These are phyloP conservation scores for Pangasius krempfi DNA, from an alignment of 2,797 vertebrate species.

Conservation along the genomic window DNA sequence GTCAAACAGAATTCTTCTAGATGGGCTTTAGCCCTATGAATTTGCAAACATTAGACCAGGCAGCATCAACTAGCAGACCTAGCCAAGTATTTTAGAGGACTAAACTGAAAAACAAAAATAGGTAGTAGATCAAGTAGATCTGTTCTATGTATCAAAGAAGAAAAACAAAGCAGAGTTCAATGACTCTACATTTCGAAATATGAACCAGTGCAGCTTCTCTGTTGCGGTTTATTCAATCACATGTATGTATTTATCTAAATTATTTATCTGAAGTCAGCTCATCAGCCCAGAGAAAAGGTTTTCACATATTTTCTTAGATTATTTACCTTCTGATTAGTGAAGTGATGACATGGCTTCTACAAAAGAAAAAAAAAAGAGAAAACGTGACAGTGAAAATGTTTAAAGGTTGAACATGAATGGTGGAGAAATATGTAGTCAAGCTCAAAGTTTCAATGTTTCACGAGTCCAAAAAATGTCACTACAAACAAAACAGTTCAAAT, in stretches of 20 bases:
- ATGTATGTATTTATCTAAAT: neutral
- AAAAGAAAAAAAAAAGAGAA: neutral
- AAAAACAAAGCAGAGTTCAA: neutral
- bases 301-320: neutral
- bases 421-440: neutral
- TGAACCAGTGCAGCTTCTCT: neutral
- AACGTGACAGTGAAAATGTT: too few species aligned
- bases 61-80: neutral
- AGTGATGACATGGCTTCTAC: neutral
- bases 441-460: too few species aligned
- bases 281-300: neutral
- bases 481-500: neutral
- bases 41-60: neutral
- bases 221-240: neutral
- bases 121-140: neutral
- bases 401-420: too few species aligned
- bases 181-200: neutral
- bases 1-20: neutral
- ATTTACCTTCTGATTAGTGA: neutral
- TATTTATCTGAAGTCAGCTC: neutral
- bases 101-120: too few species aligned
- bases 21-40: neutral
- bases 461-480: neutral
- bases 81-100: neutral
- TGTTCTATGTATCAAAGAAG: neutral